Evolutionary conservation across 1,140 invertebrate species (phyloP).

Genomic region (Cotesia glomerata): DNA sequence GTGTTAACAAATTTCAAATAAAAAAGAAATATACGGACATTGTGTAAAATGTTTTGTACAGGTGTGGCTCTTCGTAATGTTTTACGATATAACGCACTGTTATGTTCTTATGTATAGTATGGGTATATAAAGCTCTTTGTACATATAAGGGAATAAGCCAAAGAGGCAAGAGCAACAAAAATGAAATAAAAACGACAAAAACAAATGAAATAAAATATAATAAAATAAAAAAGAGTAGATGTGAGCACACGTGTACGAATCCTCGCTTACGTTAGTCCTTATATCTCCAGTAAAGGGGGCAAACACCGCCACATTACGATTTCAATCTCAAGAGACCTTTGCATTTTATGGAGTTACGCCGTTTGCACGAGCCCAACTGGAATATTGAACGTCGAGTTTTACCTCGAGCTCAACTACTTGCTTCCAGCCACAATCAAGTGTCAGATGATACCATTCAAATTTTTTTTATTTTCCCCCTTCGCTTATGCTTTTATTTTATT

Average conservation of each 20-base stretch:
- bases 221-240: background rate
- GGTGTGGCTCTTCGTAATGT: background rate
- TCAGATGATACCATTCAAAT: background rate
- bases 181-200: conserved; percentile 5
- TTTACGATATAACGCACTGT: conserved; percentile 18
- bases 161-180: background rate
- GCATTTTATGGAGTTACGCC: conserved; percentile 40
- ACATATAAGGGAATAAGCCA: background rate
- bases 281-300: conserved; percentile 1
- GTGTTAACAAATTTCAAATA: background rate
- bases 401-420: background rate
- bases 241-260: conserved; percentile 10
- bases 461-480: background rate
- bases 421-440: background rate
- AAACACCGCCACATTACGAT: conserved; percentile 36
- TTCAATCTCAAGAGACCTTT: conserved; percentile 42
- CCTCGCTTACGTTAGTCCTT: conserved; percentile 20
- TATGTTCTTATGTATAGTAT: background rate
- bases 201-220: background rate
- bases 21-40: background rate
- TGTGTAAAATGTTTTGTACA: background rate
- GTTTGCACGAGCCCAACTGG: conserved; percentile 13
- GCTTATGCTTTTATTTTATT: background rate
- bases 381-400: conserved; percentile 17
- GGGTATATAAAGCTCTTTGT: too few relatives aligned